Evolutionary conservation across 2,888 invertebrate species (phyloP).

Genomic region (Metellina segmentata): DNA sequence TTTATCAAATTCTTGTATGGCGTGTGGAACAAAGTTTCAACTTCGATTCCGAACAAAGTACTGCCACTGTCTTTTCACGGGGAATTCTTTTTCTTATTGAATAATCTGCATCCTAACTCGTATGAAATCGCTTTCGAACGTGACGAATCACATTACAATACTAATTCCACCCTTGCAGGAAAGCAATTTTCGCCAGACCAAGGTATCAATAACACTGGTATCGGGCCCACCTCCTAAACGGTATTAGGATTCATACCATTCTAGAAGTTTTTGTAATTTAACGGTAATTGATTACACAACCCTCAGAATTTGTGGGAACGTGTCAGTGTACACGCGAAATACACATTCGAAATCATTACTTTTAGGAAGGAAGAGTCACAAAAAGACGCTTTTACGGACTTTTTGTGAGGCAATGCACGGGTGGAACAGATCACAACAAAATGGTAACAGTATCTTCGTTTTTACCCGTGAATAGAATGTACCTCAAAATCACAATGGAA

Average conservation of each 20-base stretch:
- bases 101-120: background rate
- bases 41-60: no score
- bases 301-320: slow-evolving; percentile 8
- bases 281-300: slow-evolving; percentile 65
- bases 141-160: slow-evolving; percentile 42
- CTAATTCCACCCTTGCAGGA: background rate
- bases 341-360: slow-evolving; percentile 23
- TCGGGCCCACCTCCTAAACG: background rate
- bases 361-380: slow-evolving; percentile 2
- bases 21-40: no score
- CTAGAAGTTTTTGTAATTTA: slow-evolving; percentile 38
- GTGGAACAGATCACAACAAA: slow-evolving; percentile 24
- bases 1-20: no score
- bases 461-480: background rate
- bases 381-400: slow-evolving; percentile 23
- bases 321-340: slow-evolving; percentile 2
- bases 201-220: background rate
- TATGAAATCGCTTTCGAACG: slow-evolving; percentile 40
- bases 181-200: background rate
- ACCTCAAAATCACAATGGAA: slow-evolving; percentile 15
- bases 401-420: slow-evolving; percentile 5
- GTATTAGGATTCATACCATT: background rate
- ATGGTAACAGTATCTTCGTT: background rate
- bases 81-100: background rate
- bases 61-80: background rate